A percentile compares a stretch with the other conserved stretches of the same genome.
Conservation (phyloP, 1,140 invertebrate genomes). For the Harlomillsia oculata region DNA sequence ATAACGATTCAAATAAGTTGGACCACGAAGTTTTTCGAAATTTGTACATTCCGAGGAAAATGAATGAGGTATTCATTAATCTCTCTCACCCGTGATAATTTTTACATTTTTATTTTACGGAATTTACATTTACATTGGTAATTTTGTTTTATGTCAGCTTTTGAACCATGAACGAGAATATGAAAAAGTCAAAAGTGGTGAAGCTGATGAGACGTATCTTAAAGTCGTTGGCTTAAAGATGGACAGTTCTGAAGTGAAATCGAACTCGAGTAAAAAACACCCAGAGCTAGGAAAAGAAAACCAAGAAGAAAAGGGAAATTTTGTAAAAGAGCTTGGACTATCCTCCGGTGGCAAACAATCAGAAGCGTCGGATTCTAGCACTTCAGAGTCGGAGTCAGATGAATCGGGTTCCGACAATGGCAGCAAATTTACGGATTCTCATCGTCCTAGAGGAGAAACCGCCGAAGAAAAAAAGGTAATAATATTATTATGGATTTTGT, state of each 20-base stretch:
- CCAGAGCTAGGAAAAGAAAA: not conserved
- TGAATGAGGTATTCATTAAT: slow-evolving; percentile 63
- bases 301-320: not conserved
- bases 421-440: slow-evolving; percentile 55
- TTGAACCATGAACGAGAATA: slow-evolving; percentile 84
- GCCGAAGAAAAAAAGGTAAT: slow-evolving; percentile 69
- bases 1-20: slow-evolving; percentile 53
- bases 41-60: slow-evolving; percentile 83
- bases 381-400: slow-evolving; percentile 40
- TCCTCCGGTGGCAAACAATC: not conserved
- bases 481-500: not conserved
- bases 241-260: too few species aligned
- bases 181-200: slow-evolving; percentile 61
- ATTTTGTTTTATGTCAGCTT: slow-evolving; percentile 51
- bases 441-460: slow-evolving; percentile 76
- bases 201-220: slow-evolving; percentile 65
- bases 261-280: too few species aligned
- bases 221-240: slow-evolving; percentile 74
- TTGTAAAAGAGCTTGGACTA: not conserved
- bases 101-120: slow-evolving; percentile 3
- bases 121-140: slow-evolving; percentile 1
- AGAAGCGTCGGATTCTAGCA: slow-evolving; percentile 32
- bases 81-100: too few species aligned
- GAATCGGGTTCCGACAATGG: slow-evolving; percentile 42
- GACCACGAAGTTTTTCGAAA: slow-evolving; percentile 87